These are phyloP conservation scores for Naja naja DNA, from an alignment of 2,113 vertebrate species.

Conservation along the genomic window DNA sequence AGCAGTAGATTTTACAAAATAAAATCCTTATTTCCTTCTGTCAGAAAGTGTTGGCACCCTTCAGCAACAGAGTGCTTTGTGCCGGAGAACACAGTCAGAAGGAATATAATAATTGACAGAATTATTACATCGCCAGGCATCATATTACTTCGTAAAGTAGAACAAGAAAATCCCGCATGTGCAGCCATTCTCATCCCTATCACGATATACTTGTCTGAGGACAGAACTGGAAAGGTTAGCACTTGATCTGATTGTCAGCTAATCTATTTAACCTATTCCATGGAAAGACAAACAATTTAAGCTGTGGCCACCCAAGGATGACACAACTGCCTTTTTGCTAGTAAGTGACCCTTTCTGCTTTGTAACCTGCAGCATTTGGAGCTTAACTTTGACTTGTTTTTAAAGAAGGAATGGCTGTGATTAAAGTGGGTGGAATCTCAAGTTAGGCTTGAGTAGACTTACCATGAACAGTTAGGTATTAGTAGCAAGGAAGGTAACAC, in stretches of 20 bases:
- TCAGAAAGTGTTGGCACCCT: background rate
- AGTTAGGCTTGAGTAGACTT: background rate
- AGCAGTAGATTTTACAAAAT: background rate
- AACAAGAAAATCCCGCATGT: background rate
- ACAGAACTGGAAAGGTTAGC: background rate
- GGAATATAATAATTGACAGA: background rate
- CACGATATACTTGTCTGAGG: background rate
- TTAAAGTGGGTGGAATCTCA: background rate
- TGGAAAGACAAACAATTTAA: conserved; percentile 4
- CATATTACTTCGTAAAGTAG: background rate
- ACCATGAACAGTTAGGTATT: background rate
- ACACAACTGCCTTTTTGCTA: background rate
- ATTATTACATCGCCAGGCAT: background rate
- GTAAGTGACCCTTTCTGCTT: background rate
- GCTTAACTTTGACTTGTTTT: background rate
- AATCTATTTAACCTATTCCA: background rate
- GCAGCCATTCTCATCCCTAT: background rate
- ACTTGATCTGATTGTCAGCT: background rate
- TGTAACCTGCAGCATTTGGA: background rate
- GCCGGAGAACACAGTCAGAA: background rate
- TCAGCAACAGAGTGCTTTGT: background rate
- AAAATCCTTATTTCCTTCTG: background rate
- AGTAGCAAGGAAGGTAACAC: too few species aligned
- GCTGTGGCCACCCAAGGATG: background rate
- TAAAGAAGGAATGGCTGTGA: background rate